Base-by-base conservation (phyloP, 2,797 vertebrate species). In the Pangasius mekongensis region DNA sequence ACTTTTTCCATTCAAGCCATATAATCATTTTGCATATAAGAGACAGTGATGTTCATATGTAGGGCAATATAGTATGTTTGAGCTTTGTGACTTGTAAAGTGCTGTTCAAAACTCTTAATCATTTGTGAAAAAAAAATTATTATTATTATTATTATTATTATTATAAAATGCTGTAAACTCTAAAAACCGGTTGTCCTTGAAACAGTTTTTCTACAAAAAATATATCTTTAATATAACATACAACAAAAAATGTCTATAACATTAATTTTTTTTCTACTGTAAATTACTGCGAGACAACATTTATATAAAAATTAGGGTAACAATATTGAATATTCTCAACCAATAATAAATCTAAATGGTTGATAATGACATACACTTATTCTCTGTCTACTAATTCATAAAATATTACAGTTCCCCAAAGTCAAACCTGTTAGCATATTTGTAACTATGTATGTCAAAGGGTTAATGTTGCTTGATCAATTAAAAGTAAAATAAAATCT, bases 381-480 rank as follows among this genome's bases (percentile, higher is more conserved):
- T 69, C 16, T 0, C 66, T 20, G 66, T 33, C 16, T 18, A 36
- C 66, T 33, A 36, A 10, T 47, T 47, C 1, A 0, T 11, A 74
- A 74, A 27, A 49, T 24, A 11, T 47, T 13, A 47, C 36, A 27
- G 71, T 43, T 43, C 1, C 71, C 24, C 24, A 49, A 77, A n/a
- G 14, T 52, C 33, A 39, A 39, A 43, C 14, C 30, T n/a, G 24
- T 10, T 6, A 52, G 5, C n/a, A 22, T 3, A 30, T 83, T 64
- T 56, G 30, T 24, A 76, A 54, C 30, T n/a, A 14, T 10, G n/a
- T 30, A 7, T 22, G 47, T 84, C 62, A 69, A 84, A 85, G 60
- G 71, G 58, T 85, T 88, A 84, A 88, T 67, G 81, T 80, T 36
- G 43, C 24, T 64, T 54, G 2, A 80, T 22, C 20, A 22, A 36